These are phyloP conservation scores for Periophthalmus magnuspinnatus DNA, from an alignment of 2,797 vertebrate genomes.

Conservation along the genomic window DNA sequence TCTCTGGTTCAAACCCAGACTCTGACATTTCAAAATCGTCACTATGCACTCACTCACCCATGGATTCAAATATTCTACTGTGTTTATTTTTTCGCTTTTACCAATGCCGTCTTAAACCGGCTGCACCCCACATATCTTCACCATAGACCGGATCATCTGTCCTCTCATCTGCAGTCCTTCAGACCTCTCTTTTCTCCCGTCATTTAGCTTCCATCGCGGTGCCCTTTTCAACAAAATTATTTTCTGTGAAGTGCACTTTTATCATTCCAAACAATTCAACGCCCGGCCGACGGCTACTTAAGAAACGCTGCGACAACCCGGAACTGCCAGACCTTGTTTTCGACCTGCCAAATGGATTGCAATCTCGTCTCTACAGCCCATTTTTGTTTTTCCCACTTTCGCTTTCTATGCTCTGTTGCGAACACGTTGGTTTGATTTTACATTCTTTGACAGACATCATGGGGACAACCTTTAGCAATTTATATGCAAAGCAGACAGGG, in stretches of 20 bases:
- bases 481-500: constrained; percentile 69
- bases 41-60: too few relatives aligned
- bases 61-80: too few relatives aligned
- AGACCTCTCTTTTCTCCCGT: constrained; percentile 30
- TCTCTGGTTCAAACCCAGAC: too few relatives aligned
- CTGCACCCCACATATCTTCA: too few relatives aligned
- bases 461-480: constrained; percentile 58
- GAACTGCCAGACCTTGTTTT: constrained; percentile 19
- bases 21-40: too few relatives aligned
- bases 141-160: too few relatives aligned
- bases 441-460: constrained; percentile 44
- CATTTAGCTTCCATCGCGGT: constrained; percentile 37
- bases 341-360: constrained; percentile 1
- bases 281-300: constrained; percentile 20
- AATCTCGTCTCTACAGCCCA: neutral
- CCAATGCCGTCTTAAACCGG: neutral
- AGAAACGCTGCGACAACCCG: constrained; percentile 17
- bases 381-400: neutral
- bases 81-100: neutral
- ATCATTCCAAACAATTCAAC: constrained; percentile 23
- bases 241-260: constrained; percentile 22
- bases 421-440: constrained; percentile 28
- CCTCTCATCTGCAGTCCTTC: constrained; percentile 34
- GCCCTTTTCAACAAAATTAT: constrained; percentile 18
- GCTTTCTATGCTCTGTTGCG: constrained; percentile 33